phyloP scores from a whole-genome alignment of 2,113 vertebrate genomes.

The Litocranius walleri region DNA sequence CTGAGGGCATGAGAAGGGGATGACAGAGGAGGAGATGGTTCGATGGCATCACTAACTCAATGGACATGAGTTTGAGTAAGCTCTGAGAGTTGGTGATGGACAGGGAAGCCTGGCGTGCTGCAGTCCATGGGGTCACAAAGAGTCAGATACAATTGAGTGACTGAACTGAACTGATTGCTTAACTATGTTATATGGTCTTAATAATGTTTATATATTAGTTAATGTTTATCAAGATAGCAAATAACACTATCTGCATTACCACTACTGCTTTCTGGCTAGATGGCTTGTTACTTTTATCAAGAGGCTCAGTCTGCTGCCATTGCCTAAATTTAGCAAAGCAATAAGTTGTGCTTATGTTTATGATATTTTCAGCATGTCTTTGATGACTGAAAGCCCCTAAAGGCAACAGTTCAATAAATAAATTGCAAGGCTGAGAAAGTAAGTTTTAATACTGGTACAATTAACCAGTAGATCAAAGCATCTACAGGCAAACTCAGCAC shows the following conservation, averaged over 20 bases:
- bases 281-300: not conserved
- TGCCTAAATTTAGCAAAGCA: not conserved
- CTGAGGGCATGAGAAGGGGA: not conserved
- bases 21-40: not conserved
- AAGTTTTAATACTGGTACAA: conserved; percentile 42
- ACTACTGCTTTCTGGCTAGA: not conserved
- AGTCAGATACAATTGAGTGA: not conserved
- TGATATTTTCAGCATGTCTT: not conserved
- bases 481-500: not conserved
- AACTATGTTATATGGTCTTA: not conserved
- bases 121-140: not conserved
- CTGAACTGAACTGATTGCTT: not conserved
- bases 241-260: not conserved
- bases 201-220: not conserved
- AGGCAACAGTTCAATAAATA: not conserved
- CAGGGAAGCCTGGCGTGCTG: not conserved
- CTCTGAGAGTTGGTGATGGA: not conserved
- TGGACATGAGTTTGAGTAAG: not conserved
- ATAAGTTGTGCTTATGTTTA: not conserved
- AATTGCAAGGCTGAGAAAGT: not conserved
- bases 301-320: not conserved
- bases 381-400: not conserved
- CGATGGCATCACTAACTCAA: not conserved
- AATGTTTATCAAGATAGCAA: not conserved
- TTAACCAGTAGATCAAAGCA: not conserved